Percentiles rank a stretch among this genome's conserved stretches.
Conservation (phyloP, 2,113 vertebrate species). For the Engraulis encrasicolus region DNA sequence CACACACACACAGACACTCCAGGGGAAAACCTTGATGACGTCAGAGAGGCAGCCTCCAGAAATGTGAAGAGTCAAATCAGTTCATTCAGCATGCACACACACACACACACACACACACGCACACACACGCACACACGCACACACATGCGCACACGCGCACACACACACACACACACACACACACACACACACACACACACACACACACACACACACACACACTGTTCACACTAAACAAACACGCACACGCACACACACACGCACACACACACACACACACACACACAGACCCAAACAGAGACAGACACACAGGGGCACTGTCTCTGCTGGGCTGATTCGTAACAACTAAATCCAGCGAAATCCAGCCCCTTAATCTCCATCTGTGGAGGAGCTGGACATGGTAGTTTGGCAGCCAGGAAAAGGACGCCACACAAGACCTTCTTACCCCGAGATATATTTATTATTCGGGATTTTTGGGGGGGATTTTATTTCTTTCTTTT, state of each 20-base stretch:
- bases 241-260: not conserved
- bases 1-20: not conserved
- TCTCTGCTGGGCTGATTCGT: not conserved
- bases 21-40: not conserved
- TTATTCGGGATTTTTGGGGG: no score
- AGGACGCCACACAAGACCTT: not conserved
- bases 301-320: not conserved
- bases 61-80: not conserved
- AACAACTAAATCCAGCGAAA: conserved; percentile 55
- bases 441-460: no score
- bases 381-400: not conserved
- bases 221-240: no score
- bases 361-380: conserved; percentile 60
- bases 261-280: not conserved
- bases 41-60: not conserved
- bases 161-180: not conserved
- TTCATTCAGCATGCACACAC: not conserved
- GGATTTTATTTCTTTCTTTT: no score
- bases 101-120: not conserved
- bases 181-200: not conserved
- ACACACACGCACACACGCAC: not conserved
- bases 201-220: not conserved
- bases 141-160: not conserved
- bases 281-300: not conserved
- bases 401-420: not conserved